Evolutionary conservation across 2,113 vertebrate genomes (phyloP).

Genomic region (Ameiurus melas): DNA sequence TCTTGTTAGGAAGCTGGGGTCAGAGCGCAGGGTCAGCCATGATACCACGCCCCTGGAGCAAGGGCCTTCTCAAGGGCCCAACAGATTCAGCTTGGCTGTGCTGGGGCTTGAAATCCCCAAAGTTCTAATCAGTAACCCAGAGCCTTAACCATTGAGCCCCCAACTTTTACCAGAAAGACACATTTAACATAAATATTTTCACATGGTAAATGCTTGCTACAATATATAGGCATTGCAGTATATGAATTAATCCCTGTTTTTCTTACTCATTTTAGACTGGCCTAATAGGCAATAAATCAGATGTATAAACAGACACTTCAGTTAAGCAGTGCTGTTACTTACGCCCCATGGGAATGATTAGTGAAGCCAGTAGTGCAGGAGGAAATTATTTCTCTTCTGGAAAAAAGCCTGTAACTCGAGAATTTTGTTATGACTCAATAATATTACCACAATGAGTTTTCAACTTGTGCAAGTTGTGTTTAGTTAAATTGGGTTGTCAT

Average conservation of each 20-base stretch:
- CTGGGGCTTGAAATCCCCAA: no score
- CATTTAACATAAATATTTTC: conserved; percentile 21
- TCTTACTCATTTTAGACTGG: neutral
- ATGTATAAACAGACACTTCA: neutral
- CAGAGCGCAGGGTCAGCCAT: no score
- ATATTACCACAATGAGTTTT: neutral
- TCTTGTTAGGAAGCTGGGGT: no score
- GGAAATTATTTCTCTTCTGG: neutral
- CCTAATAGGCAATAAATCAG: neutral
- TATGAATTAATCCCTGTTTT: conserved; percentile 16
- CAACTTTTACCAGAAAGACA: no score
- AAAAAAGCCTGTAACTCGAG: neutral
- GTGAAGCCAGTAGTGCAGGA: neutral
- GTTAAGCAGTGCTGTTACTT: neutral
- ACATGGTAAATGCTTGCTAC: neutral
- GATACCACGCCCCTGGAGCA: no score
- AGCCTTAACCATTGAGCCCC: no score
- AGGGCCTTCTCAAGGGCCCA: no score
- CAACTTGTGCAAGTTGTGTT: neutral
- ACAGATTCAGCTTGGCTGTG: no score
- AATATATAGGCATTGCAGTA: neutral
- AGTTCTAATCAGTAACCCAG: no score
- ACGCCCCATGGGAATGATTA: neutral
- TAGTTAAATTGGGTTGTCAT: neutral
- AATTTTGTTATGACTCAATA: neutral